phyloP scores from a whole-genome alignment of 1,140 invertebrate genomes.

The Drosophila busckii region DNA sequence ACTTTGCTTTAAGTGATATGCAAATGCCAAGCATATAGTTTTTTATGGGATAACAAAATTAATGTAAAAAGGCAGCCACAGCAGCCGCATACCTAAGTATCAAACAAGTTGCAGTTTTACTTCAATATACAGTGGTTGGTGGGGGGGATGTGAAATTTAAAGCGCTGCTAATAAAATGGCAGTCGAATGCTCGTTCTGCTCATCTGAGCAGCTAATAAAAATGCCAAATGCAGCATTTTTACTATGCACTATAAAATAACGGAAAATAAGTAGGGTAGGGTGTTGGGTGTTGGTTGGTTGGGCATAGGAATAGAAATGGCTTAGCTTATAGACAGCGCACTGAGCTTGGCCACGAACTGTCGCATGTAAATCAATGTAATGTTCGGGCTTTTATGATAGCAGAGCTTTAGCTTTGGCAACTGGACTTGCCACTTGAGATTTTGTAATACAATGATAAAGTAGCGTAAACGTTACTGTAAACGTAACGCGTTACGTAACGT shows the following conservation, averaged over 20 bases:
- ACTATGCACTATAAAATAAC: slow-evolving; percentile 41
- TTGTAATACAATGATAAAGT: slow-evolving; percentile 44
- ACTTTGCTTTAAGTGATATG: no score
- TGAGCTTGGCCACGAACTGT: slow-evolving; percentile 35
- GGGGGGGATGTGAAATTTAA: slow-evolving; percentile 32
- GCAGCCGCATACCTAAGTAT: no score
- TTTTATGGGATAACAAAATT: no score
- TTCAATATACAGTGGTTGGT: no score
- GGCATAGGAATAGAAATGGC: not conserved
- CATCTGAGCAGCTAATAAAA: slow-evolving; percentile 46
- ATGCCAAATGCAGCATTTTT: slow-evolving; percentile 43
- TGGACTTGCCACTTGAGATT: slow-evolving; percentile 7
- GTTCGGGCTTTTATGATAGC: slow-evolving; percentile 37
- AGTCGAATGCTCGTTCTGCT: slow-evolving; percentile 36
- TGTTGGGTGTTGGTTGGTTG: not conserved
- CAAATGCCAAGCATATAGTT: no score
- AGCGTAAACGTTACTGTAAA: no score
- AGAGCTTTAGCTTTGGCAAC: slow-evolving; percentile 6
- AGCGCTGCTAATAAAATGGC: slow-evolving; percentile 39
- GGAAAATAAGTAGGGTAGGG: slow-evolving; percentile 7
- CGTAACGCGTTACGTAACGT: slow-evolving; percentile 27
- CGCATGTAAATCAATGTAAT: slow-evolving; percentile 58
- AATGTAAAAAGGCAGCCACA: no score
- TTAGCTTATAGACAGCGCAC: slow-evolving; percentile 25
- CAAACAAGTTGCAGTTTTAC: no score